Evolutionary conservation across 2,888 invertebrate species (phyloP).

Genomic region (Campoletis raptor): DNA sequence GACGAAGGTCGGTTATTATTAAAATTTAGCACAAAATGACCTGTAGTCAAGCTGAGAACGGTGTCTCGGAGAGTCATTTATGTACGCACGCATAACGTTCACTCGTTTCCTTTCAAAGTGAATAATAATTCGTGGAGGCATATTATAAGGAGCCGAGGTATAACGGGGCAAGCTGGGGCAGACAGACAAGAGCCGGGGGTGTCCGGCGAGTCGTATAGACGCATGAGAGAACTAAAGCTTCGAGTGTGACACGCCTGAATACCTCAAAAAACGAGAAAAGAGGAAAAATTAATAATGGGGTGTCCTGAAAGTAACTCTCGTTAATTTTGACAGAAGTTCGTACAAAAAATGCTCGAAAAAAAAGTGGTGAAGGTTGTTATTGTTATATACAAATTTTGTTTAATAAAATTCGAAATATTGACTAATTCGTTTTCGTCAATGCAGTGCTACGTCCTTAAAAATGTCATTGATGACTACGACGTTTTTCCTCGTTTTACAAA

Average conservation of each 20-base stretch:
- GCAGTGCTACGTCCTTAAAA: neutral
- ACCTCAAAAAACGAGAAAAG: constrained; percentile 30
- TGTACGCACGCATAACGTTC: constrained; percentile 40
- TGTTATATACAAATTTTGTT: neutral
- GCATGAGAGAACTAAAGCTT: constrained; percentile 68
- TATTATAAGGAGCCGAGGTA: constrained; percentile 43
- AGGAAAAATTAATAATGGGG: constrained; percentile 1
- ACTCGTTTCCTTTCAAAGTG: constrained; percentile 68
- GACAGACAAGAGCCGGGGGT: constrained; percentile 57
- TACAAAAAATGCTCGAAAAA: neutral
- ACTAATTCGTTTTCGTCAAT: neutral
- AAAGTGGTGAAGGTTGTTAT: neutral
- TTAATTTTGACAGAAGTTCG: neutral
- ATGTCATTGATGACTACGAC: neutral
- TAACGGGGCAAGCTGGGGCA: constrained; percentile 49
- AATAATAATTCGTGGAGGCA: constrained; percentile 69
- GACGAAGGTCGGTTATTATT: neutral
- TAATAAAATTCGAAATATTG: neutral
- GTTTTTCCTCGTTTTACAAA: neutral
- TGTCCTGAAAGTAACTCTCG: neutral
- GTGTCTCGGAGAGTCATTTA: constrained; percentile 40
- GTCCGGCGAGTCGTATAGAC: constrained; percentile 59
- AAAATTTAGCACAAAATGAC: constrained; percentile 7
- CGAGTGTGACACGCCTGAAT: constrained; percentile 67
- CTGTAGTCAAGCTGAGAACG: constrained; percentile 7